A percentile compares a stretch with the other conserved stretches of the same genome.
These are phyloP conservation scores for Gyps fulvus DNA, from an alignment of 2,113 vertebrate species.

Conservation along the genomic window DNA sequence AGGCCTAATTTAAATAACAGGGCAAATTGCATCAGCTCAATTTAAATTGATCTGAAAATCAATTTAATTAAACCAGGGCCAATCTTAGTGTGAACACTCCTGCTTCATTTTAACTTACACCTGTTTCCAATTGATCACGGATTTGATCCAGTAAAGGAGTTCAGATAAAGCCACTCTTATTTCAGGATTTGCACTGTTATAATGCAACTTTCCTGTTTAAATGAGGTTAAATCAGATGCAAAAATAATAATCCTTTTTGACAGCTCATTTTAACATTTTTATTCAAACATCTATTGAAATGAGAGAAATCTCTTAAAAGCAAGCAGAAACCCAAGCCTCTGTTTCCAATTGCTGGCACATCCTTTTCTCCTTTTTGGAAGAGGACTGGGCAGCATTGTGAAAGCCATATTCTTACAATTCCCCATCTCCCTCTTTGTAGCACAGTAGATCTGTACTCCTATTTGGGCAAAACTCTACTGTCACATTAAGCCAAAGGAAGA, in stretches of 20 bases:
- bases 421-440: background rate
- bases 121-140: conserved; percentile 42
- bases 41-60: conserved; percentile 58
- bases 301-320: conserved; percentile 6
- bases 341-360: conserved; percentile 1
- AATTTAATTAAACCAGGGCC: conserved; percentile 55
- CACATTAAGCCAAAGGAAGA: conserved; percentile 27
- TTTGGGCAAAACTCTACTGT: background rate
- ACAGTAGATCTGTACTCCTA: background rate
- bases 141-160: conserved; percentile 10
- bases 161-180: background rate
- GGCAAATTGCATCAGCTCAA: conserved; percentile 44
- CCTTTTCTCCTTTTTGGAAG: background rate
- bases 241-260: conserved; percentile 15
- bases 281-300: conserved; percentile 55
- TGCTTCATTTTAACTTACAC: conserved; percentile 58
- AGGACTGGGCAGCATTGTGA: background rate
- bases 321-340: background rate
- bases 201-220: background rate
- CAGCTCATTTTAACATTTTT: conserved; percentile 3
- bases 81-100: conserved; percentile 51
- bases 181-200: background rate
- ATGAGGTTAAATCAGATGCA: background rate
- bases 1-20: conserved; percentile 55
- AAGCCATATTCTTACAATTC: background rate